phyloP scores from a whole-genome alignment of 2,797 vertebrate genomes.

The Anas bernieri region DNA sequence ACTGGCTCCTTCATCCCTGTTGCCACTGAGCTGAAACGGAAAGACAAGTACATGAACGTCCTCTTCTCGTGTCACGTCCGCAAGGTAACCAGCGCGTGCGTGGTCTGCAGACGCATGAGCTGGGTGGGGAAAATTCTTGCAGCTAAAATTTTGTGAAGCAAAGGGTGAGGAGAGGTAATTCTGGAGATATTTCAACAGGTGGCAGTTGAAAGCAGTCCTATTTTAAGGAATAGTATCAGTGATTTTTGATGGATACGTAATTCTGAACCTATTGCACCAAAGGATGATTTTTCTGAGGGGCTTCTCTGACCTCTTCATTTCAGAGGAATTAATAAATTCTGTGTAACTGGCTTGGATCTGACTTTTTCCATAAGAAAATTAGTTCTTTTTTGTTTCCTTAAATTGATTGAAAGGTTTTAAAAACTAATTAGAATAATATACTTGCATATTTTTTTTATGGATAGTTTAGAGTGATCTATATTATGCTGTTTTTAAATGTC shows the following conservation, averaged over 20 bases:
- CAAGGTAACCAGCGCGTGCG: constrained; percentile 82
- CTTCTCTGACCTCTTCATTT: not conserved
- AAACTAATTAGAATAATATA: not conserved
- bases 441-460: not conserved
- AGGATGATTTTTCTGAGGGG: not conserved
- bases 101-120: not conserved
- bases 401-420: not conserved
- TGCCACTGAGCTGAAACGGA: constrained; percentile 92
- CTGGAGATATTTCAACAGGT: rapidly evolving
- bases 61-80: constrained; percentile 96
- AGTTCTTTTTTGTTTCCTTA: not conserved
- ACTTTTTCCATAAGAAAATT: rapidly evolving
- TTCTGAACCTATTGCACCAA: not conserved
- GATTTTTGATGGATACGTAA: rapidly evolving
- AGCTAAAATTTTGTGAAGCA: rapidly evolving
- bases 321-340: not conserved
- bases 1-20: constrained; percentile 87
- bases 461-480: not conserved
- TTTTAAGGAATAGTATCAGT: too few relatives aligned
- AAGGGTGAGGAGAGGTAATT: not conserved
- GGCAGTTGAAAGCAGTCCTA: not conserved
- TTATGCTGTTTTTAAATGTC: not conserved
- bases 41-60: constrained; percentile 97
- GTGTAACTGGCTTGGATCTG: not conserved
- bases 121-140: not conserved